Percentiles rank a stretch among this genome's conserved stretches.
These are phyloP conservation scores for Solea solea DNA, from an alignment of 2,113 vertebrate species.

Conservation along the genomic window DNA sequence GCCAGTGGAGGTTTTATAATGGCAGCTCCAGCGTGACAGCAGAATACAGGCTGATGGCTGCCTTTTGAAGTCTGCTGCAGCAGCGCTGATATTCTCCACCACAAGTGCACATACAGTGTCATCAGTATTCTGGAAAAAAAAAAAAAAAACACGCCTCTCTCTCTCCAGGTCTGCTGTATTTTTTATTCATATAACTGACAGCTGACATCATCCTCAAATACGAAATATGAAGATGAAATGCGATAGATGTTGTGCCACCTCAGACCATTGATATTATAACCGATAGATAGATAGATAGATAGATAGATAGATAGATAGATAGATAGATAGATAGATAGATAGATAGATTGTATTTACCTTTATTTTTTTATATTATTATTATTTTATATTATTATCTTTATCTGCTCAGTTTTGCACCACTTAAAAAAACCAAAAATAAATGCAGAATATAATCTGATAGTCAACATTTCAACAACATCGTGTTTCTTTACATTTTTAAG, in stretches of 20 bases:
- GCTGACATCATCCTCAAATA: slow-evolving; percentile 33
- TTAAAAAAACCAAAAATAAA: neutral
- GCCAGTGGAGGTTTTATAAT: slow-evolving; percentile 40
- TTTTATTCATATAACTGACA: slow-evolving; percentile 38
- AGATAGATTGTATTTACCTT: neutral
- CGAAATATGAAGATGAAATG: slow-evolving; percentile 13
- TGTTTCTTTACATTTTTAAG: slow-evolving; percentile 2
- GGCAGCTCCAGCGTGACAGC: slow-evolving; percentile 40
- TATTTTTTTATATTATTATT: too few species aligned
- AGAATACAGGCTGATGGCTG: slow-evolving; percentile 47
- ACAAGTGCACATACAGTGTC: slow-evolving; percentile 38
- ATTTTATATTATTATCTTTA: too few species aligned
- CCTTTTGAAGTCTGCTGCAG: slow-evolving; percentile 69
- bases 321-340: slow-evolving; percentile 1
- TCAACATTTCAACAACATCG: neutral
- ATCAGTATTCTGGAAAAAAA: slow-evolving; percentile 58
- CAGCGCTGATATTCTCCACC: slow-evolving; percentile 48
- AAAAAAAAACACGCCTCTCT: slow-evolving; percentile 39
- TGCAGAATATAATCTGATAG: neutral
- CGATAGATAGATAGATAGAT: slow-evolving; percentile 3
- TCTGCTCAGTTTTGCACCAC: neutral
- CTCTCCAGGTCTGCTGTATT: slow-evolving; percentile 43
- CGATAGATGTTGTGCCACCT: neutral
- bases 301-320: neutral
- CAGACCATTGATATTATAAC: neutral